Evolutionary conservation across 2,113 vertebrate species (phyloP), one percentile per base, ranked within the genome.

Genomic region (Pluvianellus socialis): DNA sequence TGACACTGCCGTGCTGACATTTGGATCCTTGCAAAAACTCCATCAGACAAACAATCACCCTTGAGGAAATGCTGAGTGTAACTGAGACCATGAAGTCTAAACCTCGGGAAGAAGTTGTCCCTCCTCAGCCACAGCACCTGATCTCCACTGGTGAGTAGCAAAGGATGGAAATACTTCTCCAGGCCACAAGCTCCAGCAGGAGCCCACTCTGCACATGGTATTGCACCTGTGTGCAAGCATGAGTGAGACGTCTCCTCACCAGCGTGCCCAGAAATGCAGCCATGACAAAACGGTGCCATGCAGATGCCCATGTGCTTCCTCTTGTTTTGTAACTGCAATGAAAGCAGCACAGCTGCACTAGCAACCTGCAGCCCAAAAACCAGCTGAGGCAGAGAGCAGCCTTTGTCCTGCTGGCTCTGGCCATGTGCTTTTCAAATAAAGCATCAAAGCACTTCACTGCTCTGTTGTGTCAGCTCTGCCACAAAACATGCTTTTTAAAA

Each of bases 101-200:
- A 84, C 65, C 12, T 5, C n/a, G 50, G 59, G 15, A 86, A 65
- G 21, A 82, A 55, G 9, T 17, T 27, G 27, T 58, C 14, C 8
- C 13, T 83, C 52, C 17, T 32, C 42, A 71, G 11, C 45, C 19
- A 42, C 24, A 2, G 4, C 18, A 79, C 15, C 66, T 35, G 14
- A 56, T 66, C 66, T 65, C 47, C 0, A 0, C 62, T 62, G 30
- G 42, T 16, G 20, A 33, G 40, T 44, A 53, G 0, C 58, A 18
- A 70, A 89, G 66, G 35, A 71, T 3, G 14, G 30, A 74, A 82
- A 75, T 24, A 30, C 8, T 66, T 79, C 21, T 33, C 35, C 55
- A 79, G 50, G 49, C 19, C 22, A 87, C 33, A 58, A 1, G 42
- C 30, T 61, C 50, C 2, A 1, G 22, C 45, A 82, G 67, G 17